A percentile compares a stretch with the other conserved stretches of the same genome.
Evolutionary conservation across 2,888 invertebrate genomes (phyloP).

Genomic region (Macaria notata): DNA sequence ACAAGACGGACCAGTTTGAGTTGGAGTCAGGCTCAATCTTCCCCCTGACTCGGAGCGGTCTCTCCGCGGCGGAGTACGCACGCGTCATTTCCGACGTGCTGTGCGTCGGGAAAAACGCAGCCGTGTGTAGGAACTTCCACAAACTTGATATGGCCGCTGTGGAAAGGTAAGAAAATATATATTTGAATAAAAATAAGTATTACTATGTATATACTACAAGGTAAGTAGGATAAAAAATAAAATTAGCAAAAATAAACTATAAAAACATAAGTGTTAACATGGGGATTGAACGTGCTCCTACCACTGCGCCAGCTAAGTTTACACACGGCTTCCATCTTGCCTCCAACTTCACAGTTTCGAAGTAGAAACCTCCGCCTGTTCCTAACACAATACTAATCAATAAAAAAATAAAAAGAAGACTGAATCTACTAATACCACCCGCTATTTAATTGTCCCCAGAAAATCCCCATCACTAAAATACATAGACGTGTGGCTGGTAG

Average conservation of each 20-base stretch:
- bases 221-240: too few relatives aligned
- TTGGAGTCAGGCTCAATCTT: conserved; percentile 52
- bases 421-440: too few relatives aligned
- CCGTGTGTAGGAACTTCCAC: conserved; percentile 95
- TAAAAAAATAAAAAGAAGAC: too few relatives aligned
- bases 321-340: too few relatives aligned
- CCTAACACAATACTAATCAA: too few relatives aligned
- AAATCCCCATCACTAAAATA: conserved; percentile 84
- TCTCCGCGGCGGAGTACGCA: conserved; percentile 58
- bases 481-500: conserved; percentile 99
- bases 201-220: too few relatives aligned
- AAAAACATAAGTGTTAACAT: too few relatives aligned
- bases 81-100: conserved; percentile 91
- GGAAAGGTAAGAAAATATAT: conserved; percentile 80
- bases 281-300: too few relatives aligned
- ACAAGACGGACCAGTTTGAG: conserved; percentile 75
- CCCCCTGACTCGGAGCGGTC: conserved; percentile 42
- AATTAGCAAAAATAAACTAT: too few relatives aligned
- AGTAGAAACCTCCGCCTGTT: too few relatives aligned
- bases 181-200: not conserved
- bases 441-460: conserved; percentile 51
- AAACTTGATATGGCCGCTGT: conserved; percentile 90
- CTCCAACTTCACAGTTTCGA: too few relatives aligned
- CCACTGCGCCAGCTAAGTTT: too few relatives aligned
- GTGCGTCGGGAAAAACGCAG: conserved; percentile 96